Evolutionary conservation across 2,888 invertebrate genomes (phyloP), one percentile per base, ranked within the genome.

Genomic region (Sinohyriopsis cumingii): DNA sequence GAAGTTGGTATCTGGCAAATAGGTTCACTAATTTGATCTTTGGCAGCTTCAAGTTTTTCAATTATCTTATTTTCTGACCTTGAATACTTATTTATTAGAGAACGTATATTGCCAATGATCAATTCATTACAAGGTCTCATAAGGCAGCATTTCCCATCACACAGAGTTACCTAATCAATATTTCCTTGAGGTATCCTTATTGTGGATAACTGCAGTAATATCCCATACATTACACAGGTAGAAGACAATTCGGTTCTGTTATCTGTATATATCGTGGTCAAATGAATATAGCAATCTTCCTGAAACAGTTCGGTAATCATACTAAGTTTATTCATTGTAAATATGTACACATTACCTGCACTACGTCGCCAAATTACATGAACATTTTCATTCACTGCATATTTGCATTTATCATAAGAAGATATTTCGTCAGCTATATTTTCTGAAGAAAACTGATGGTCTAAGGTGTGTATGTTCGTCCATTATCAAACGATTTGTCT

Each of bases 221-320:
- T 61, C 19, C 28, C 20, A 20, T 61, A 61, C 61, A 61, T 61
- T 33, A n/a, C 24, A 59, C 59, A 59, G 9, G 59, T 22, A 59
- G 22, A 59, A 24, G 15, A 22, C 59, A 59, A 25, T 61, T 61
- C 61, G 33, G 61, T 24, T 18, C 25, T 45, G 33, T 45, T 45
- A 61, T 61, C 61, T 20, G 12, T 18, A 61, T 15, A 33, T 61
- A 25, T 20, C 61, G 12, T 24, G 18, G 61, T n/a, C n/a, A 61
- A 61, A 61, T 61, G 61, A 20, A 61, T 45, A 61, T 61, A 61
- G 33, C 61, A 61, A 61, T 61, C 61, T 61, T 61, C 61, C 22
- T 61, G 61, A 61, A 61, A 61, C 19, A 61, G 22, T 15, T 45
- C 61, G 33, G 61, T 61, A 33, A 24, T n/a, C 59, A 59, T 59